Percentiles rank a stretch among this genome's conserved stretches.
These are phyloP conservation scores for Macropus fuliginosus DNA, from an alignment of 2,797 vertebrate genomes.

Conservation along the genomic window DNA sequence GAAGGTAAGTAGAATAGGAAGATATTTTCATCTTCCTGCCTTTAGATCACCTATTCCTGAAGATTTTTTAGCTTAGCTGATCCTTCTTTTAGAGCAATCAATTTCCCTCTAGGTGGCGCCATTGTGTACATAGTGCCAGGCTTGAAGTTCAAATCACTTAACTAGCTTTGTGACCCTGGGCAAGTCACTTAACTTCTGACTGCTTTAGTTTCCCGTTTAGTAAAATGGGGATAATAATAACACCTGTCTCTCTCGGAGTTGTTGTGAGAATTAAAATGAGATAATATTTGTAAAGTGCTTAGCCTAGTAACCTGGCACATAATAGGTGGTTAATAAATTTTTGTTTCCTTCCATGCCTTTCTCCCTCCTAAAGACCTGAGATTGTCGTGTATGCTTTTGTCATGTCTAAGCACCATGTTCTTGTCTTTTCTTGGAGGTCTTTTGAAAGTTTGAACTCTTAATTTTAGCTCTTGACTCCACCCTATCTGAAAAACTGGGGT, in stretches of 20 bases:
- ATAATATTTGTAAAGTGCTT: not conserved
- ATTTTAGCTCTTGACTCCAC: not conserved
- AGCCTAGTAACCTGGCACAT: not conserved
- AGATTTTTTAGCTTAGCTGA: not conserved
- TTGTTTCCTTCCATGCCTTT: not conserved
- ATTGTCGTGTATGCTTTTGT: not conserved
- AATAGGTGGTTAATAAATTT: not conserved
- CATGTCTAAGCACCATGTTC: not conserved
- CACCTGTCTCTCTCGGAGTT: not conserved
- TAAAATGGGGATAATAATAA: not conserved
- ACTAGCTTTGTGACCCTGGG: not conserved
- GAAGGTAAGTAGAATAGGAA: conserved; percentile 88
- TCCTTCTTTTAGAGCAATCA: not conserved
- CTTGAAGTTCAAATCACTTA: not conserved
- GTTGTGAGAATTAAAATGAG: not conserved
- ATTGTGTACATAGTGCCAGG: not conserved
- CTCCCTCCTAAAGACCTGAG: not conserved
- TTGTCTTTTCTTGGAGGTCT: not conserved
- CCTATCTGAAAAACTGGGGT: not conserved
- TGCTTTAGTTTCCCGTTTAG: not conserved
- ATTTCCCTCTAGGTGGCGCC: not conserved
- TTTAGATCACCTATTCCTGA: not conserved
- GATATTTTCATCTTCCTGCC: not conserved
- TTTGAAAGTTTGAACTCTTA: not conserved
- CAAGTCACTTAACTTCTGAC: not conserved